Base-by-base conservation (phyloP, 1,140 invertebrate species). In the silkworm (Bombyx mori) region DNA sequence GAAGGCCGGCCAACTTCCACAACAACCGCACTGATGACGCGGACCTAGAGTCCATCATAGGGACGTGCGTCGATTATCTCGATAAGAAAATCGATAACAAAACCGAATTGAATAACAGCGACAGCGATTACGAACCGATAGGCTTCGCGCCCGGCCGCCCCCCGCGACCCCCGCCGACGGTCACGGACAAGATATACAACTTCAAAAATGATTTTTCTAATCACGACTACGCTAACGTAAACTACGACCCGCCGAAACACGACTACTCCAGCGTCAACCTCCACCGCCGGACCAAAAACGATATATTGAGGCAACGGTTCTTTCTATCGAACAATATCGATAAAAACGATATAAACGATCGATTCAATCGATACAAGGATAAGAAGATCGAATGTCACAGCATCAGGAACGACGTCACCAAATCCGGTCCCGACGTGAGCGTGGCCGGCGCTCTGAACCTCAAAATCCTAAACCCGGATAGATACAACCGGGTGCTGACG, bases 371-470 rank as follows among this genome's bases (percentile, higher is more conserved):
- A 44, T 66, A 62, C n/a, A 79, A 78, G 49, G 79, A 82, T 22
- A 82, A 77, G 58, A 86, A 83, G 59, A 88, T 88, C 47, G 87
- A 87, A 60, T 88, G 85, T 57, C 83, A 83, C 56, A 86, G 79
- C 35, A 87, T 88, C 8, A 67, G 69, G 51, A 87, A 85, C 49
- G 85, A 88, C 48, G 71, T 86, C 1, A 79, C 77, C 0, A 79
- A 82, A 63, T 61, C 71, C 1, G 85, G 80, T 0, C 69, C 72
- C 0, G 71, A 84, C 47, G 71, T 82, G 0, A 79, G 81, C 62
- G 86, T 87, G 0, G 58, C 69, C 6, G 82, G 84, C 3, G 73
- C 82, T 22, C 47, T 88, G 5, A 86, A 86, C 44, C 82, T 88
- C 71, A 88, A 84, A 68, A 10, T 88, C 6, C 54, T 84, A 7